Evolutionary conservation across 2,888 invertebrate species (phyloP).

Genomic region (Eilema caniola): DNA sequence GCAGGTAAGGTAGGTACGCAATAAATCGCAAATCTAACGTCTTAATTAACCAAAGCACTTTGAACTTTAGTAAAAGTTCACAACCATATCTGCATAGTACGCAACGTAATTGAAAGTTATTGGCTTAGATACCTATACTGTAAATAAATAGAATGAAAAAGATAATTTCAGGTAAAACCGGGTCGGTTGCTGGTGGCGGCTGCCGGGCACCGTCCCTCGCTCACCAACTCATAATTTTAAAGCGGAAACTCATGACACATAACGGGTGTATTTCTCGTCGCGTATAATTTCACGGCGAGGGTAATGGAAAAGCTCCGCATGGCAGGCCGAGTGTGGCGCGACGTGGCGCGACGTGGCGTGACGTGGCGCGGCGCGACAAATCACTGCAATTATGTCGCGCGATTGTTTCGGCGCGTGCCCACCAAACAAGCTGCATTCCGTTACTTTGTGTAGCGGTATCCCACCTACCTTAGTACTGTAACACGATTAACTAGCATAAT

Average conservation of each 20-base stretch:
- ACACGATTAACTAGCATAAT: background rate
- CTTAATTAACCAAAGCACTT: background rate
- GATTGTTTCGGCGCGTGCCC: constrained; percentile 37
- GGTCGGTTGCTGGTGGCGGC: background rate
- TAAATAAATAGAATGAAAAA: background rate
- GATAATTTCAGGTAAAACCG: background rate
- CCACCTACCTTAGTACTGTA: constrained; percentile 17
- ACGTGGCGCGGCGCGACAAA: constrained; percentile 32
- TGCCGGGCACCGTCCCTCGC: background rate
- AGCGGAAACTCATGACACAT: constrained; percentile 12
- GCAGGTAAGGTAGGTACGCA: background rate
- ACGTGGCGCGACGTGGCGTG: constrained; percentile 18
- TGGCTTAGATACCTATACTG: no score
- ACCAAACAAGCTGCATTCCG: constrained; percentile 28
- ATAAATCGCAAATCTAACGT: background rate
- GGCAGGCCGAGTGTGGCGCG: constrained; percentile 33
- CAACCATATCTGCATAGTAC: background rate
- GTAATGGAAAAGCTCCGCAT: constrained; percentile 21
- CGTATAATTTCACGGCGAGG: constrained; percentile 25
- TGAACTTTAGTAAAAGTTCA: background rate
- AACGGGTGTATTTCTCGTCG: constrained; percentile 19
- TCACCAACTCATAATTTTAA: background rate
- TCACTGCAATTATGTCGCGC: constrained; percentile 31
- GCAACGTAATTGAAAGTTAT: background rate
- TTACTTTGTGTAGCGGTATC: constrained; percentile 38